These are phyloP conservation scores for Apostichopus leukothele DNA, from an alignment of 53 echinoderm and acorn worm genomes.

Conservation along the genomic window DNA sequence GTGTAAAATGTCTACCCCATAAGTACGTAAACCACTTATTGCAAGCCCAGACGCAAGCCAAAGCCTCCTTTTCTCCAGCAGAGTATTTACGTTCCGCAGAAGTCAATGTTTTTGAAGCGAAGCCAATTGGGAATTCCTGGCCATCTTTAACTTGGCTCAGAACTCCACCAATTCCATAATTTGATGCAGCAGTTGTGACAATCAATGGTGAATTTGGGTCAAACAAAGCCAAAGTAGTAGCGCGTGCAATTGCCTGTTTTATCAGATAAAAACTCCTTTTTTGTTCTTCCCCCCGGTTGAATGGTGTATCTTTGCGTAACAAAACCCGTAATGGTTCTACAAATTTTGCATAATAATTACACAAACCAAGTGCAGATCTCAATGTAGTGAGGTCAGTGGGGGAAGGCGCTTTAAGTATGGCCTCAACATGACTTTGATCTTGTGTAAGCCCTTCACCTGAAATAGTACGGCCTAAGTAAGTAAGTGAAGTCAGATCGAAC, in stretches of 20 bases:
- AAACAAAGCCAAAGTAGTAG: slow-evolving; percentile 37
- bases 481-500: too few species aligned
- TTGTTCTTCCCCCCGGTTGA: slow-evolving; percentile 34
- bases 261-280: slow-evolving; percentile 42
- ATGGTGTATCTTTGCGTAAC: slow-evolving; percentile 18
- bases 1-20: slow-evolving; percentile 54
- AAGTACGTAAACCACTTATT: slow-evolving; percentile 66
- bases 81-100: slow-evolving; percentile 56
- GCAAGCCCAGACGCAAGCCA: slow-evolving; percentile 63
- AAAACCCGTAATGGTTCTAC: slow-evolving; percentile 52
- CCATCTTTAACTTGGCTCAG: slow-evolving; percentile 56
- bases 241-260: slow-evolving; percentile 26
- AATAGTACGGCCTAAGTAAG: slow-evolving; percentile 54
- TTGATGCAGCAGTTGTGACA: slow-evolving; percentile 58
- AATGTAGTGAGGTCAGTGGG: slow-evolving; percentile 52
- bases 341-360: slow-evolving; percentile 57
- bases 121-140: slow-evolving; percentile 53
- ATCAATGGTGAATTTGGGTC: slow-evolving; percentile 46
- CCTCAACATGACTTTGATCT: slow-evolving; percentile 44
- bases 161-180: slow-evolving; percentile 62
- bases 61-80: slow-evolving; percentile 59
- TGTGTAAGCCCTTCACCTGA: slow-evolving; percentile 49
- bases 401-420: slow-evolving; percentile 51
- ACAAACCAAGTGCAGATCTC: slow-evolving; percentile 53
- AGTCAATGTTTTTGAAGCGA: slow-evolving; percentile 58